A percentile compares a stretch with the other conserved stretches of the same genome.
phyloP scores from a whole-genome alignment of 2,113 vertebrate genomes.

The Etheostoma spectabile region DNA sequence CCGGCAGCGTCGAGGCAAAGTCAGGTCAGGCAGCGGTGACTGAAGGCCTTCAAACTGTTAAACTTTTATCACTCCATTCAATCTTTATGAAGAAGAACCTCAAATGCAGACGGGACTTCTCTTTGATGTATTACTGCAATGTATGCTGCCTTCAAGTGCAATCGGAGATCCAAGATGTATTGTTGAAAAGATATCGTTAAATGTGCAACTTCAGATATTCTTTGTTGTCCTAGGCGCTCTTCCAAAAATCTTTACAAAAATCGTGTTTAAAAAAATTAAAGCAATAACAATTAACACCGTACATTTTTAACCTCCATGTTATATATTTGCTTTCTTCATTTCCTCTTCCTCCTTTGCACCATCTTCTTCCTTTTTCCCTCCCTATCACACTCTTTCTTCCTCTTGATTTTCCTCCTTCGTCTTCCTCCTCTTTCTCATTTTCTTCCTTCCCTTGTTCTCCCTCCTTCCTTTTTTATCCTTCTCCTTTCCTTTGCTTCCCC shows the following conservation, averaged over 20 bases:
- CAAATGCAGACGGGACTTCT: neutral
- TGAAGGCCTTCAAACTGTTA: neutral
- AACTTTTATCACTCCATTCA: conserved; percentile 15
- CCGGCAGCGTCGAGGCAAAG: neutral
- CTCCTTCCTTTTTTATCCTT: neutral
- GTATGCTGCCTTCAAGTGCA: conserved; percentile 34
- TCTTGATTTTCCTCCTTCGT: neutral
- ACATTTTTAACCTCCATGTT: neutral
- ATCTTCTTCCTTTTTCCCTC: neutral
- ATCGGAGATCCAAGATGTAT: neutral
- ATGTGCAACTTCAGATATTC: too few species aligned
- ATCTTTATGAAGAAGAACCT: neutral
- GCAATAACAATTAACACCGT: too few species aligned
- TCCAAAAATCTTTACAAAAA: too few species aligned
- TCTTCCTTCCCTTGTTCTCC: neutral
- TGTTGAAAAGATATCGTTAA: neutral
- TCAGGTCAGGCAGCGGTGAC: conserved; percentile 33
- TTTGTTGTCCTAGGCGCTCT: too few species aligned
- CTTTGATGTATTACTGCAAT: neutral
- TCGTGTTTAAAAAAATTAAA: too few species aligned
- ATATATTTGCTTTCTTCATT: neutral
- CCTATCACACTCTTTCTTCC: neutral
- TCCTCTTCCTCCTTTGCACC: neutral
- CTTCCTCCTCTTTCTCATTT: neutral
- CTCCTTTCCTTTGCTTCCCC: neutral